Conservation (phyloP, 2,888 invertebrate species). For the Melieria picta region DNA sequence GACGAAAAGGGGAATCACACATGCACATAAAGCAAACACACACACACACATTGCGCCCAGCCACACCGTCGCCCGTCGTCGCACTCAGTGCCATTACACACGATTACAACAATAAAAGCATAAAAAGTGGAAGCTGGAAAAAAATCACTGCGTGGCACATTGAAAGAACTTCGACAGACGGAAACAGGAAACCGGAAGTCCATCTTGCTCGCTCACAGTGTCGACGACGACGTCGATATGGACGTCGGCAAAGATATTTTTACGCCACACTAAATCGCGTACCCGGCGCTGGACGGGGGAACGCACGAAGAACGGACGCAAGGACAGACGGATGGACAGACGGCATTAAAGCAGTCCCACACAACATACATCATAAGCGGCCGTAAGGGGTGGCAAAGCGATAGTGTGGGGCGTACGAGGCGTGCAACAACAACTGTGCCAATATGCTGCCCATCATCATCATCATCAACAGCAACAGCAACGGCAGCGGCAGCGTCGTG, state of each 20-base stretch:
- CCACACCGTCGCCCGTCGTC: too few species aligned
- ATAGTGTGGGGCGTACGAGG: too few species aligned
- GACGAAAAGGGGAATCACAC: too few species aligned
- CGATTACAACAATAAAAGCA: slow-evolving; percentile 2
- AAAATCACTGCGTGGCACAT: slow-evolving; percentile 33
- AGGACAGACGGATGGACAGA: slow-evolving; percentile 28
- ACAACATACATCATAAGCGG: slow-evolving; percentile 50
- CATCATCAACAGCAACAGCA: slow-evolving; percentile 42
- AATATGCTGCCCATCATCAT: slow-evolving; percentile 29
- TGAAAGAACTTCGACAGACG: slow-evolving; percentile 52
- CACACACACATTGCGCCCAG: too few species aligned
- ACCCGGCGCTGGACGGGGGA: slow-evolving; percentile 16
- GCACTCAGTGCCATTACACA: neutral
- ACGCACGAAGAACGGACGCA: neutral
- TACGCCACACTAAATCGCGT: slow-evolving; percentile 46
- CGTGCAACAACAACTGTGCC: slow-evolving; percentile 26
- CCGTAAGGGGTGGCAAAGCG: slow-evolving; percentile 25
- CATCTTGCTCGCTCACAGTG: slow-evolving; percentile 62
- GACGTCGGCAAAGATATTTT: slow-evolving; percentile 54
- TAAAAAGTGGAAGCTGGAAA: slow-evolving; percentile 2
- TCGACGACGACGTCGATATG: slow-evolving; percentile 47
- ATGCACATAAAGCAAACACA: too few species aligned
- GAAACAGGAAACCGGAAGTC: slow-evolving; percentile 68
- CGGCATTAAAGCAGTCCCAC: slow-evolving; percentile 20
- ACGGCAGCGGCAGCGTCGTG: slow-evolving; percentile 44